Evolutionary conservation across 2,888 invertebrate species (phyloP).

Genomic region (Pollenia amentaria): DNA sequence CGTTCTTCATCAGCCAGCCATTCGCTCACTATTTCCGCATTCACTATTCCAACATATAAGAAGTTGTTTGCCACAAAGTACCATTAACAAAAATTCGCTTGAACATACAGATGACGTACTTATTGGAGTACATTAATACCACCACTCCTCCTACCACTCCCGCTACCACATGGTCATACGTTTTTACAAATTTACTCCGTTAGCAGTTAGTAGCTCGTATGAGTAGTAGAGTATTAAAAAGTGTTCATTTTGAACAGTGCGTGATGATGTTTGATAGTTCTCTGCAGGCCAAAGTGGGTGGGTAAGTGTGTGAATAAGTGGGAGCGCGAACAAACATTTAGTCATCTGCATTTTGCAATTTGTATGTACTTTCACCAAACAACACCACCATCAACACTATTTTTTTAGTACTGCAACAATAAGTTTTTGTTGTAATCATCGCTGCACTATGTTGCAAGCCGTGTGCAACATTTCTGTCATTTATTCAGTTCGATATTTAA

Average conservation of each 20-base stretch:
- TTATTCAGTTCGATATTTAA: conserved; percentile 56
- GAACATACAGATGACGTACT: conserved; percentile 13
- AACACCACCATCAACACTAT: conserved; percentile 20
- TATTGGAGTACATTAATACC: conserved; percentile 46
- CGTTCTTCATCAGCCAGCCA: conserved; percentile 15
- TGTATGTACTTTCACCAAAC: conserved; percentile 31
- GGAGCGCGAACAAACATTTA: conserved; percentile 49
- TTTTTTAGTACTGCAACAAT: not conserved
- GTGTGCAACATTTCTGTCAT: conserved; percentile 36
- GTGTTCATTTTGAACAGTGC: conserved; percentile 25
- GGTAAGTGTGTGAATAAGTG: too few species aligned
- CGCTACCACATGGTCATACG: not conserved
- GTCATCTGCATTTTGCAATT: conserved; percentile 58
- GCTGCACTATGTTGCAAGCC: not conserved
- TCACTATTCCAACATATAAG: not conserved
- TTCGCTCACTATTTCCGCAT: not conserved
- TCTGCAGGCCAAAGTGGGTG: conserved; percentile 33
- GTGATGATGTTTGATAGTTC: conserved; percentile 49
- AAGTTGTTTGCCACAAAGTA: conserved; percentile 19
- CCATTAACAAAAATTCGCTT: conserved; percentile 21
- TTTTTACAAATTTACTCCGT: not conserved
- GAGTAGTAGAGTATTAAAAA: not conserved
- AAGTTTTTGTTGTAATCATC: not conserved
- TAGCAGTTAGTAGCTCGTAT: conserved; percentile 10
- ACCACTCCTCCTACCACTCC: not conserved